Conservation (phyloP, 2,888 invertebrate genomes). For the Thera obeliscata region DNA sequence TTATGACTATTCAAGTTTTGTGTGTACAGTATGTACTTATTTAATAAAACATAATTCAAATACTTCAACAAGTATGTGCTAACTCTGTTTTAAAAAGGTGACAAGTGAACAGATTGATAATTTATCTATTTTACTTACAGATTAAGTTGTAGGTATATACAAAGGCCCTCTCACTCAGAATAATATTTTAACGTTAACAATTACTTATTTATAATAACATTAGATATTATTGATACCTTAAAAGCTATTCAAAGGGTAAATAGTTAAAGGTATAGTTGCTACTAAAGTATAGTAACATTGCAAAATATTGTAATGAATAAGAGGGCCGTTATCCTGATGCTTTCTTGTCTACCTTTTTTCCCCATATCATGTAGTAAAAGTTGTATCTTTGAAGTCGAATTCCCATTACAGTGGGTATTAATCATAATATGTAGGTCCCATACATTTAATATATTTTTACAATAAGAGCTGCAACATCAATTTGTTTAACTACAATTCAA, state of each 20-base stretch:
- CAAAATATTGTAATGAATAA: slow-evolving; percentile 38
- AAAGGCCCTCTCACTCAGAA: slow-evolving; percentile 37
- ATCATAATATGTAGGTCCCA: slow-evolving; percentile 20
- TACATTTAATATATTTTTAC: slow-evolving; percentile 14
- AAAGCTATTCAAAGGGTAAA: slow-evolving; percentile 26
- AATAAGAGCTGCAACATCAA: slow-evolving; percentile 37
- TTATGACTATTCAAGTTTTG: slow-evolving; percentile 49
- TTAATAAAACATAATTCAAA: slow-evolving; percentile 53
- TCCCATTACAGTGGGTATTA: slow-evolving; percentile 6
- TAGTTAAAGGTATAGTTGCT: slow-evolving; percentile 24
- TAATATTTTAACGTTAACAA: slow-evolving; percentile 28
- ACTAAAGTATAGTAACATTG: slow-evolving; percentile 12
- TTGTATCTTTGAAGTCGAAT: neutral
- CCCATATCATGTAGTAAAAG: slow-evolving; percentile 11
- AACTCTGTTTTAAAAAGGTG: slow-evolving; percentile 41
- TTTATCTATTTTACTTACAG: slow-evolving; percentile 24
- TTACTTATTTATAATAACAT: slow-evolving; percentile 26
- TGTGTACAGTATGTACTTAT: slow-evolving; percentile 43
- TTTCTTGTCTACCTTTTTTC: slow-evolving; percentile 16
- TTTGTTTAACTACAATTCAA: slow-evolving; percentile 30
- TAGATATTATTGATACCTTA: slow-evolving; percentile 23
- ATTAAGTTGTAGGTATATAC: slow-evolving; percentile 32
- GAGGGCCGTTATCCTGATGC: slow-evolving; percentile 26
- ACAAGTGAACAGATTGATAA: slow-evolving; percentile 40
- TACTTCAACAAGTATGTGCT: slow-evolving; percentile 33